Evolutionary conservation across 2,888 invertebrate genomes (phyloP).

Genomic region (Scaptodrosophila latifasciaeformis): DNA sequence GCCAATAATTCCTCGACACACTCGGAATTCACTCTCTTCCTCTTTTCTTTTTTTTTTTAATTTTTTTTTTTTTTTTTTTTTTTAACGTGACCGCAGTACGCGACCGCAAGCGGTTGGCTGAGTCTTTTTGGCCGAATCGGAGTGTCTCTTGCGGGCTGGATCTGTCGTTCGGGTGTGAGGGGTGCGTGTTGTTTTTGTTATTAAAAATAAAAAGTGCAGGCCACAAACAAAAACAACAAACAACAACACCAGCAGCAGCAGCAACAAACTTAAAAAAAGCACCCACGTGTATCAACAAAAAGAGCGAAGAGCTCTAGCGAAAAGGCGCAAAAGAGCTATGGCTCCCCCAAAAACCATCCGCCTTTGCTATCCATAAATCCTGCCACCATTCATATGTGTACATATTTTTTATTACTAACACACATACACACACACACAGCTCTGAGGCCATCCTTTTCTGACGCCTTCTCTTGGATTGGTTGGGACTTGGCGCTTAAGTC

Average conservation of each 20-base stretch:
- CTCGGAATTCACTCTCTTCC: constrained; percentile 24
- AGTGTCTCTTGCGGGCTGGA: constrained; percentile 22
- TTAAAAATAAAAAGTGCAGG: constrained; percentile 45
- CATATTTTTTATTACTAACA: constrained; percentile 36
- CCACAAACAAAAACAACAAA: constrained; percentile 5
- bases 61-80: constrained; percentile 43
- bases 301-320: constrained; percentile 31
- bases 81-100: constrained; percentile 34
- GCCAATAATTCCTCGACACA: constrained; percentile 30
- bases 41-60: too few species aligned
- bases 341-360: constrained; percentile 32
- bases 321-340: constrained; percentile 7
- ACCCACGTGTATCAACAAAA: constrained; percentile 18
- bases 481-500: constrained; percentile 66
- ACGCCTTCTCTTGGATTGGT: constrained; percentile 7
- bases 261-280: constrained; percentile 11
- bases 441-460: constrained; percentile 8
- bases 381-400: constrained; percentile 60
- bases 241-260: constrained; percentile 6
- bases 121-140: constrained; percentile 38
- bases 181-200: too few species aligned
- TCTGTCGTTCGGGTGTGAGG: too few species aligned
- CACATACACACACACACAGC: neutral
- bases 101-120: constrained; percentile 44
- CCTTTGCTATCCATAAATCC: constrained; percentile 59